A percentile compares a stretch with the other conserved stretches of the same genome.
phyloP scores from a whole-genome alignment of 1,140 invertebrate genomes.

The Zophobas atratus region DNA sequence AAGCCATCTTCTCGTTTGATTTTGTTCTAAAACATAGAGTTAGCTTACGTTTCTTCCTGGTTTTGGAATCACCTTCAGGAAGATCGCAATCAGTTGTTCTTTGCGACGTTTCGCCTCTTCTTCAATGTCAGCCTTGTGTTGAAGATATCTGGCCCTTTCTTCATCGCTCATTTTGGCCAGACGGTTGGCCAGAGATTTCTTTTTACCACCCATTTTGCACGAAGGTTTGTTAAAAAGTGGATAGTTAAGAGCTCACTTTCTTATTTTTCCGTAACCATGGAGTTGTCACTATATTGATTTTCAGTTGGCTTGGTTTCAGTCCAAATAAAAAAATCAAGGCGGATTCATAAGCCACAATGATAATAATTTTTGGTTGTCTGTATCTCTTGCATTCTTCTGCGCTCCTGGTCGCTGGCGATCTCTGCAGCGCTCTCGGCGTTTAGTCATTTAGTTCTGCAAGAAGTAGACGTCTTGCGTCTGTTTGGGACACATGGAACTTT shows the following conservation, averaged over 20 bases:
- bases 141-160: constrained; percentile 82
- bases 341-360: too few relatives aligned
- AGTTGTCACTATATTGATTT: constrained; percentile 19
- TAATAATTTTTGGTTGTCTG: too few relatives aligned
- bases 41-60: background rate
- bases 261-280: constrained; percentile 3
- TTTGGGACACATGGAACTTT: constrained; percentile 58
- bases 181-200: constrained; percentile 81
- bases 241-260: too few relatives aligned
- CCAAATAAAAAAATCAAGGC: too few relatives aligned
- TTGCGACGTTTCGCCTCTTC: constrained; percentile 83
- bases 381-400: constrained; percentile 58
- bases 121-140: constrained; percentile 83
- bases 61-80: constrained; percentile 77
- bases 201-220: constrained; percentile 71
- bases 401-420: constrained; percentile 59
- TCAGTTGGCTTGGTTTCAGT: background rate
- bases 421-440: constrained; percentile 61
- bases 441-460: constrained; percentile 61
- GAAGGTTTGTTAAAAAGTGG: background rate
- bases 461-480: constrained; percentile 60
- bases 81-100: constrained; percentile 82
- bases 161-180: constrained; percentile 87
- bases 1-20: constrained; percentile 84
- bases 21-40: constrained; percentile 76